Conservation (phyloP, 2,797 vertebrate species). For the Xenops minutus region DNA sequence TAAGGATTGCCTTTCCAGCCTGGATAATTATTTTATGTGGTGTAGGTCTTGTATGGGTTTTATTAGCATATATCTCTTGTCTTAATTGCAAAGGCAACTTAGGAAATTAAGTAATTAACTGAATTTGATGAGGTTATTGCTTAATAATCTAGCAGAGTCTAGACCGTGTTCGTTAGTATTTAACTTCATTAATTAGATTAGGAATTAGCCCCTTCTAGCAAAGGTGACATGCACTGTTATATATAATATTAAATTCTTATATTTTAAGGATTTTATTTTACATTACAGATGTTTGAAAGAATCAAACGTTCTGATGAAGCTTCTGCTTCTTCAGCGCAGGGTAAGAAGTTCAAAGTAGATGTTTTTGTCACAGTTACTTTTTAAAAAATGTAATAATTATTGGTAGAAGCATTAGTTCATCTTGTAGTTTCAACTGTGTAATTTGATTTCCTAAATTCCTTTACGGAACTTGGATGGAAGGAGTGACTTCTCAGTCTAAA, state of each 20-base stretch:
- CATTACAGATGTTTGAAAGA: constrained; percentile 75
- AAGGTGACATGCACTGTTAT: background rate
- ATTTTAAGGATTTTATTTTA: background rate
- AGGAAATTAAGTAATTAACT: background rate
- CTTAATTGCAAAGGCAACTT: background rate
- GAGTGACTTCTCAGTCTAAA: background rate
- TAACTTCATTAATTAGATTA: background rate
- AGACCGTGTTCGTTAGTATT: background rate
- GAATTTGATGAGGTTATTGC: background rate
- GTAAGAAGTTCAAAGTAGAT: constrained; percentile 58
- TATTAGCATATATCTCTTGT: background rate
- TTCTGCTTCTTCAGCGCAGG: constrained; percentile 73
- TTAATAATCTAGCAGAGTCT: background rate
- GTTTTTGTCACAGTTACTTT: background rate
- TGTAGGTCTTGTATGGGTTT: background rate
- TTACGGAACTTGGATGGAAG: background rate
- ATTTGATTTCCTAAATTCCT: background rate
- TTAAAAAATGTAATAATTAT: background rate
- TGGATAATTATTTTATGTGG: background rate
- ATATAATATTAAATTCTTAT: background rate
- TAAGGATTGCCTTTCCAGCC: background rate
- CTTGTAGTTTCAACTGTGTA: background rate
- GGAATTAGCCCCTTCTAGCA: background rate
- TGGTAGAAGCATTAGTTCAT: background rate
- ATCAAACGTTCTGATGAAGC: constrained; percentile 72